Evolutionary conservation across 2,113 vertebrate species (phyloP).

Genomic region (Piprites chloris): DNA sequence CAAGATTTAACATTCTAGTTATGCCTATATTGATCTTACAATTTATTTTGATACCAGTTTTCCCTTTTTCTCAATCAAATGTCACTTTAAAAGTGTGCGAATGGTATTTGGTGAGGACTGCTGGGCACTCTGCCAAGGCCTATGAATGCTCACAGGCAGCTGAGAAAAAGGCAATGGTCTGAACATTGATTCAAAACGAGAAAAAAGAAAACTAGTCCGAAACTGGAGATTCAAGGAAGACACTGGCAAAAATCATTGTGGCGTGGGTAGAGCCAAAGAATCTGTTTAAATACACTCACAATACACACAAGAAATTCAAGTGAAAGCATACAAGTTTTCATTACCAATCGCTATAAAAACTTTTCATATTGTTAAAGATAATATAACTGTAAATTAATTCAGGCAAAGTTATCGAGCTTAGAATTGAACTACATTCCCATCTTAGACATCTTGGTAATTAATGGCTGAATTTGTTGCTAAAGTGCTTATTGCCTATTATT

Average conservation of each 20-base stretch:
- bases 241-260: not conserved
- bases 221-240: not conserved
- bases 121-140: not conserved
- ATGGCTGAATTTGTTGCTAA: not conserved
- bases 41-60: slow-evolving; percentile 13
- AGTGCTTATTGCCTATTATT: not conserved
- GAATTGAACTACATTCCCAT: not conserved
- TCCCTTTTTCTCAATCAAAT: not conserved
- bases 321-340: not conserved
- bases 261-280: not conserved
- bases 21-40: not conserved
- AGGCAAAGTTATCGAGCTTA: not conserved
- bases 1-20: not conserved
- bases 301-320: not conserved
- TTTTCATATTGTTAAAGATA: not conserved
- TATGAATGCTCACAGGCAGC: not conserved
- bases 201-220: not conserved
- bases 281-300: not conserved
- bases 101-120: not conserved
- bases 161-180: not conserved
- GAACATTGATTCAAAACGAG: not conserved
- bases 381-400: not conserved
- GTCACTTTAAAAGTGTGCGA: not conserved
- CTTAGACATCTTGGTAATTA: not conserved
- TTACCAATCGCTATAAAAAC: not conserved